Evolutionary conservation across 2,797 vertebrate genomes (phyloP), one percentile per base, ranked within the genome.

Genomic region (Apodemus agrarius): DNA sequence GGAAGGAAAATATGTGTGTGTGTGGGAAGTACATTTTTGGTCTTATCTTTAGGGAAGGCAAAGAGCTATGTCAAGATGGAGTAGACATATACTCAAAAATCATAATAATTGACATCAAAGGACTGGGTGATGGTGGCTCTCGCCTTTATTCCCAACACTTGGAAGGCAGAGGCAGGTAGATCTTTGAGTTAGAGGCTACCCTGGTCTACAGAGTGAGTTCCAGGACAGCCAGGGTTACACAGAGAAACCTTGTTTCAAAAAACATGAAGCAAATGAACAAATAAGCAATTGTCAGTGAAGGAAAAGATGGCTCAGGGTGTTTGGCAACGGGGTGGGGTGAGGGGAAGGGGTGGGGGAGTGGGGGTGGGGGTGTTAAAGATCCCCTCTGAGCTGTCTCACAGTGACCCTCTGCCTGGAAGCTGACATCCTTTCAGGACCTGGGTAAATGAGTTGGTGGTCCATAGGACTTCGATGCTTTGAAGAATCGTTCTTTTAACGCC

Each of bases 41-140:
- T 96, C 12, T 74, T 61, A 34, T 94, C 26, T 81, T 75, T 95
- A 63, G 79, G 67, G 13, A 91, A 97, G 37, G 72, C 91, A 90
- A 91, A 95, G 16, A 86, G 52, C 72, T 94, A 2, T 85, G 72
- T 96, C 21, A 63, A 84, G 74, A 89, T 88, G 82, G 29, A 63
- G 54, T 61, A 80, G 16, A 82, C 79, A 79, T 31, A 65, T 31
- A 89, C 11, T 94, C 57, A 95, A 86, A 86, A 91, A 93, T 92
- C 16, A 88, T 92, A 95, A 90, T 43, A 89, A 67, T 54, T 95
- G 89, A 4, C 59, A 91, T 0, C 72, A n/a, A 93, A 94, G 76
- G 85, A 31, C 59, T 29, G 11, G 16, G 12, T 1, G 43, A 43
- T n/a, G 43, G 63, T 52, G 21, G 43, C 43, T 8, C 11, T 13